Evolutionary conservation across 2,888 invertebrate genomes (phyloP).

Genomic region (Unio delphinus): DNA sequence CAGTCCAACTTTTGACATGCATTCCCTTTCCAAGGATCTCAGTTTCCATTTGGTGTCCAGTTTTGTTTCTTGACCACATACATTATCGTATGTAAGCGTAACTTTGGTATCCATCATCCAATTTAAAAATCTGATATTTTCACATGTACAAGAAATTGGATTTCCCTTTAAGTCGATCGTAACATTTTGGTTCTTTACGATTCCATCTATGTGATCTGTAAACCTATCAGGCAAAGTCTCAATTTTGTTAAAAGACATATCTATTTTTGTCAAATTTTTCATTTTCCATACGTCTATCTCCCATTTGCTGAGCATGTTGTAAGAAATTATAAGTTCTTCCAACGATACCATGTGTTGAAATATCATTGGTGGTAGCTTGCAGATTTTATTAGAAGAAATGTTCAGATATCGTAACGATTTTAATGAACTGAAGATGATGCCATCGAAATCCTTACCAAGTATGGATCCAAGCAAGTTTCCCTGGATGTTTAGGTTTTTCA

Average conservation of each 20-base stretch:
- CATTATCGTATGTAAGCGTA: conserved; percentile 3
- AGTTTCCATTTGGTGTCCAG: background rate
- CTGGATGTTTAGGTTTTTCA: conserved; percentile 13
- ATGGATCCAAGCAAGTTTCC: conserved; percentile 16
- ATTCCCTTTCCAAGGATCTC: conserved; percentile 8
- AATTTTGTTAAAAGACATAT: conserved; percentile 17
- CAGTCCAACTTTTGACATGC: conserved; percentile 9
- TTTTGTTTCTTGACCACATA: background rate
- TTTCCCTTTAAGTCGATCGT: conserved; percentile 15
- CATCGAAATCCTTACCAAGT: conserved; percentile 13
- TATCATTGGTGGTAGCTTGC: conserved; percentile 12
- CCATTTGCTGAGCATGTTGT: conserved; percentile 16
- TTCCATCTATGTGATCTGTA: conserved; percentile 1
- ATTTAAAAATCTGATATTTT: conserved; percentile 12
- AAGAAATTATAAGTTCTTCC: conserved; percentile 10
- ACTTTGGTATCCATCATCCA: conserved; percentile 21
- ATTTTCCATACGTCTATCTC: conserved; percentile 15
- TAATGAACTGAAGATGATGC: conserved; percentile 15
- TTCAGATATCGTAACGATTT: conserved; percentile 9
- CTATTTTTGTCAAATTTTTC: conserved; percentile 9
- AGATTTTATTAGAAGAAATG: conserved; percentile 19
- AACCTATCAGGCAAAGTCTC: conserved; percentile 1
- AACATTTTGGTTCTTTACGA: background rate
- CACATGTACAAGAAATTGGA: conserved; percentile 18
- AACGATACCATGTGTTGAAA: conserved; percentile 10